Percentiles rank a stretch among this genome's conserved stretches.
phyloP scores from a whole-genome alignment of 2,888 invertebrate species.

The Limnephilus rhombicus region DNA sequence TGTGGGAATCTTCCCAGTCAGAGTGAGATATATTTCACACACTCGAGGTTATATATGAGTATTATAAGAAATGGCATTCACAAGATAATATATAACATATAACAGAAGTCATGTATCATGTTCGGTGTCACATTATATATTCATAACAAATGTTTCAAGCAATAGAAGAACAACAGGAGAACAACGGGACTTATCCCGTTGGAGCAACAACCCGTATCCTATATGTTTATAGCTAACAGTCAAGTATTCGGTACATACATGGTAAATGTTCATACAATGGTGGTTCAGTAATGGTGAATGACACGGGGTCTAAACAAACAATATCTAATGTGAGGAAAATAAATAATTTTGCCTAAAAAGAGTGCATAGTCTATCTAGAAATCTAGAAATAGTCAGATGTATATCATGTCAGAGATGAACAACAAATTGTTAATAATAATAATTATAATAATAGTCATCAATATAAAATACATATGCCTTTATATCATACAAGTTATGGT shows the following conservation, averaged over 20 bases:
- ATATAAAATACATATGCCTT: slow-evolving; percentile 46
- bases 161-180: neutral
- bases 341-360: neutral
- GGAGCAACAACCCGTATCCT: neutral
- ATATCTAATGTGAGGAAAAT: neutral
- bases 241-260: slow-evolving; percentile 13
- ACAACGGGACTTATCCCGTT: neutral
- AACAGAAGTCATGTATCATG: slow-evolving; percentile 12
- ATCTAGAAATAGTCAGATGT: neutral
- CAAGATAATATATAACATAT: slow-evolving; percentile 18
- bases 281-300: neutral
- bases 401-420: neutral
- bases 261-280: neutral
- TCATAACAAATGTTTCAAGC: slow-evolving; percentile 19
- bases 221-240: neutral
- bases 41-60: neutral
- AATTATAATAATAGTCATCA: neutral
- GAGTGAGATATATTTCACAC: neutral
- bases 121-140: slow-evolving; percentile 30
- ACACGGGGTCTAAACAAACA: neutral
- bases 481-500: slow-evolving; percentile 45
- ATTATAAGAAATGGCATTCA: slow-evolving; percentile 13
- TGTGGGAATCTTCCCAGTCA: neutral
- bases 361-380: neutral
- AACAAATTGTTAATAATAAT: neutral